Evolutionary conservation across 2,888 invertebrate species (phyloP).

Genomic region (Stramonita haemastoma): DNA sequence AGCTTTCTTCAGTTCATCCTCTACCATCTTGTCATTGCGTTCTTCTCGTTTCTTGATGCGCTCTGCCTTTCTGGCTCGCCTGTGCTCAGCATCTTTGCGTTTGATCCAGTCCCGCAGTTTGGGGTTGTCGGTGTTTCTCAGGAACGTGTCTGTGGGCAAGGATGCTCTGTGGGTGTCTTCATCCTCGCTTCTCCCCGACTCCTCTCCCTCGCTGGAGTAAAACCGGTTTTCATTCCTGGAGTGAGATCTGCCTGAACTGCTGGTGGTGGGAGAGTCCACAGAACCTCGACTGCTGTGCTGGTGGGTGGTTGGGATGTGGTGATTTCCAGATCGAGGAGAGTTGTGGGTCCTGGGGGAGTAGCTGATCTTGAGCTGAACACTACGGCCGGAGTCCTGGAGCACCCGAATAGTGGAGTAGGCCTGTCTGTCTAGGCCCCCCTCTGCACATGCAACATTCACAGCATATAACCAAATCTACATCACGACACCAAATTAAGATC

Average conservation of each 20-base stretch:
- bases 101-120: conserved; percentile 47
- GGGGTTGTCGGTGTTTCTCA: conserved; percentile 48
- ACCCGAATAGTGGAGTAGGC: conserved; percentile 40
- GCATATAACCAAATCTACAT: too few relatives aligned
- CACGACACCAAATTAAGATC: too few relatives aligned
- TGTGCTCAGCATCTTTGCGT: conserved; percentile 44
- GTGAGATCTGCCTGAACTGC: conserved; percentile 26
- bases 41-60: conserved; percentile 44
- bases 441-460: conserved; percentile 6
- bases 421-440: conserved; percentile 3
- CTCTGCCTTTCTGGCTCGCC: conserved; percentile 45
- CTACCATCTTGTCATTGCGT: conserved; percentile 42
- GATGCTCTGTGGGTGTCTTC: neutral
- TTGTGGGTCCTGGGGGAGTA: neutral
- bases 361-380: neutral
- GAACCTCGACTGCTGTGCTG: neutral
- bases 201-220: neutral
- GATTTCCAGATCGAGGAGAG: neutral
- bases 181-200: neutral
- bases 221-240: conserved; percentile 2
- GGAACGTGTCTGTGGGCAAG: conserved; percentile 33
- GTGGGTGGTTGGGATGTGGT: neutral
- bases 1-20: conserved; percentile 32
- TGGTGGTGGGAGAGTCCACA: conserved; percentile 27
- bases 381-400: conserved; percentile 23